Base-by-base conservation (phyloP, 37 sponge, comb jelly and placozoan genomes). In the Spongilla lacustris region DNA sequence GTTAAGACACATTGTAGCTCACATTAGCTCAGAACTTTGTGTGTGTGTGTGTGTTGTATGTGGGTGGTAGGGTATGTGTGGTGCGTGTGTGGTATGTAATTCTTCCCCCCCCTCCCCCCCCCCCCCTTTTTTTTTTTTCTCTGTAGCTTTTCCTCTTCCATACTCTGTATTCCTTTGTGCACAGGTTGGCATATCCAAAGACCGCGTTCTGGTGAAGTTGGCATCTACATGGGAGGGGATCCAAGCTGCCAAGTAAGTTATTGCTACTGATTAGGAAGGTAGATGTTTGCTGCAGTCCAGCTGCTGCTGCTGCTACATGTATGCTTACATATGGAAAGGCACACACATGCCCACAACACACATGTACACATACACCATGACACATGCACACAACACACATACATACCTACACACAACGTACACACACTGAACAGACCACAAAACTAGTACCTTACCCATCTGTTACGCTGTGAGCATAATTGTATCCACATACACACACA, bases 221-320 rank as follows among this genome's bases (percentile, higher is more conserved):
- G 87, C 90, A 71, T 93, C 99, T 14, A 97, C 99, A 1, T 99
- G 99, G 99, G 99, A 99, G 76, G 99, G 99, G 5, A 95, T 99
- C 31, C 90, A 97, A 69, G 99, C 99, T 32, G 99, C 94, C 14
- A 92, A 91, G 94, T 96, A 69, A 83, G 92, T 84, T 17, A 48
- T 14, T 14, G 11, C 58, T 17, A 58, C 21, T 58, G 21, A 58
- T 58, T 0, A 14, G 19, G 58, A 58, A 13, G 10, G 76, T 12
- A 37, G 41, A 41, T 9, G 41, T 9, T 3, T 41, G 6, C 6
- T 9, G 6, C 6, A 41, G 41, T 41, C 6, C 3, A 6, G 41
- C 41, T 41, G 41, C 41, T 41, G 41, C 6, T 3, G 41, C 41
- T 41, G 41, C 6, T 6, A 41, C 58, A 58, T 17, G 11, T 14